These are phyloP conservation scores for Drosophila pegasa DNA, from an alignment of 2,888 invertebrate genomes.

Conservation along the genomic window DNA sequence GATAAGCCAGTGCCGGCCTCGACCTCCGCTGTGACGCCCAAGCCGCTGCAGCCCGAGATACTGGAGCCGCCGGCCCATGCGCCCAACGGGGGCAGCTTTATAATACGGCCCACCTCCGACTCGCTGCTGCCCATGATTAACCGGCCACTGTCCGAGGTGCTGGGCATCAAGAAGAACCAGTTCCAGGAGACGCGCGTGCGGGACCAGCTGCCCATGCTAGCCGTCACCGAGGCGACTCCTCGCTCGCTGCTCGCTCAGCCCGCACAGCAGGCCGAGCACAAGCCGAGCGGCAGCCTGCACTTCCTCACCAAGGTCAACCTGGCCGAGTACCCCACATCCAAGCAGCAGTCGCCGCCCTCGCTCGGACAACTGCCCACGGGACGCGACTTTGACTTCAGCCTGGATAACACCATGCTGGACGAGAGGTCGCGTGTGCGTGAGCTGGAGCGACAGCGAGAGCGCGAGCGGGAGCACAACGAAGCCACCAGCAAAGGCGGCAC, in stretches of 20 bases:
- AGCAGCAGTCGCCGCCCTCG: conserved; percentile 63
- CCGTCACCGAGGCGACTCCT: conserved; percentile 68
- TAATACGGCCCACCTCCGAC: conserved; percentile 80
- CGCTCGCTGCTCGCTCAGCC: conserved; percentile 57
- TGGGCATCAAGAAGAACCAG: conserved; percentile 85
- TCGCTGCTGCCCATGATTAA: conserved; percentile 85
- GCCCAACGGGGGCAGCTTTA: conserved; percentile 71
- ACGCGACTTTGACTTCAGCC: conserved; percentile 84
- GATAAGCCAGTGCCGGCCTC: conserved; percentile 40
- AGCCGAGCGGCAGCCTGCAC: conserved; percentile 61
- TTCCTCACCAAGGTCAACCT: conserved; percentile 83
- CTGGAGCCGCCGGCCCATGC: conserved; percentile 60
- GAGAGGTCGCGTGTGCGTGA: conserved; percentile 80
- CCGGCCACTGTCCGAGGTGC: conserved; percentile 84
- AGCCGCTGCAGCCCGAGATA: conserved; percentile 54
- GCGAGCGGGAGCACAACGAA: conserved; percentile 63
- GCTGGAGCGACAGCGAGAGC: conserved; percentile 67
- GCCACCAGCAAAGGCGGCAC: conserved; percentile 62
- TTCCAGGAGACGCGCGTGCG: conserved; percentile 85
- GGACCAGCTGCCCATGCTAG: conserved; percentile 73
- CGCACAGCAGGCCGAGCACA: conserved; percentile 28
- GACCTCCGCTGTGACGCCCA: conserved; percentile 42
- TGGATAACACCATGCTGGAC: conserved; percentile 83
- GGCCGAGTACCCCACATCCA: conserved; percentile 82
- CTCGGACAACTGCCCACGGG: conserved; percentile 62